Percentiles rank a stretch among this genome's conserved stretches.
Conservation (phyloP, 2,113 vertebrate species). For the Prinia subflava region DNA sequence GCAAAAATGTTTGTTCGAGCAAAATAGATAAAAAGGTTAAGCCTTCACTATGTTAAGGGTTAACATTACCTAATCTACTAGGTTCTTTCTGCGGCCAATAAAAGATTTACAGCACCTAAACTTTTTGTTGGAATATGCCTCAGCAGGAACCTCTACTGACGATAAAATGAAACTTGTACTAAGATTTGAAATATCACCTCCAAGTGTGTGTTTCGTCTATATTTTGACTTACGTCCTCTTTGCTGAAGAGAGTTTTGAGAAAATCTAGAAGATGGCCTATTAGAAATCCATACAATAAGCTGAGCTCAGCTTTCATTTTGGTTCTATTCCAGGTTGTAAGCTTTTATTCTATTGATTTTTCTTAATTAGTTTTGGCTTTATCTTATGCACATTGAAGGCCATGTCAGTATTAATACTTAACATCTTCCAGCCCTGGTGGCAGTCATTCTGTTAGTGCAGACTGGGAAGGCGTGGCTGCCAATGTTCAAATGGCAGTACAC, state of each 20-base stretch:
- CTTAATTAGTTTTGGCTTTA: slow-evolving; percentile 4
- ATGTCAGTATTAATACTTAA: neutral
- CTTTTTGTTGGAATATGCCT: neutral
- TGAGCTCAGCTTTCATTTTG: neutral
- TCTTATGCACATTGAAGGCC: neutral
- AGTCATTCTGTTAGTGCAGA: neutral
- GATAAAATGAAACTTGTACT: neutral
- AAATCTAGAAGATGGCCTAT: neutral
- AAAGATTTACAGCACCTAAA: neutral
- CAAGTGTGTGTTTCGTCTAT: neutral
- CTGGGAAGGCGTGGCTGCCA: neutral
- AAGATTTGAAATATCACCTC: neutral
- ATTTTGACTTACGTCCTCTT: neutral
- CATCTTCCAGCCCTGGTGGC: neutral
- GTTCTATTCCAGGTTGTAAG: neutral
- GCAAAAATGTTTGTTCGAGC: neutral
- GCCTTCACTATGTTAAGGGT: neutral
- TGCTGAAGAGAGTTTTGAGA: neutral
- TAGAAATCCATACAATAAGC: neutral
- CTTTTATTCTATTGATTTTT: neutral
- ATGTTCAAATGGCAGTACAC: neutral
- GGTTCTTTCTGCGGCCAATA: neutral
- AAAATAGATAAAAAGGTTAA: neutral
- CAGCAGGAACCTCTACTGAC: neutral
- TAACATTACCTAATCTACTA: neutral